phyloP scores from a whole-genome alignment of 1,140 invertebrate genomes.

The Samia ricini region DNA sequence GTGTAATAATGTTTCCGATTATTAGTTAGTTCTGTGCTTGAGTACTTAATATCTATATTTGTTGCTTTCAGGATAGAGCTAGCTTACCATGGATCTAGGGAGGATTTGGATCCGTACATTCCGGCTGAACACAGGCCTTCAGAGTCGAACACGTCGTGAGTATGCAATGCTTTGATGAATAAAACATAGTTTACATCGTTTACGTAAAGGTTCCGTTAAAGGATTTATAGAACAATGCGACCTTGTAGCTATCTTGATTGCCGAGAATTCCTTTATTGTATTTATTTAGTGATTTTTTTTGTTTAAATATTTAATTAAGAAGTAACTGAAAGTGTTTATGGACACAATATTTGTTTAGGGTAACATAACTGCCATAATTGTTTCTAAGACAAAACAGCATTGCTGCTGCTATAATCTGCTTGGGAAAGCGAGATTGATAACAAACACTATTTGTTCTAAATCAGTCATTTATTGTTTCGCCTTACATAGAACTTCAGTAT shows the following conservation, averaged over 20 bases:
- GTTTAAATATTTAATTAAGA: not conserved
- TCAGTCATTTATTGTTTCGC: too few species aligned
- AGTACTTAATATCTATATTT: too few species aligned
- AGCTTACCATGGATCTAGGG: slow-evolving; percentile 67
- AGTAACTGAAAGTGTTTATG: too few species aligned
- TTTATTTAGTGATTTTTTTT: not conserved
- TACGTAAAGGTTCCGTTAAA: not conserved
- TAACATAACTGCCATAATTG: too few species aligned
- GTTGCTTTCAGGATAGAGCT: slow-evolving; percentile 58
- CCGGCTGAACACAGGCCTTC: slow-evolving; percentile 55
- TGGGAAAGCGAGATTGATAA: too few species aligned
- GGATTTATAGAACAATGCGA: not conserved
- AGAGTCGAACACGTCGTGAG: slow-evolving; percentile 69
- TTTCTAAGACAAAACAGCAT: too few species aligned
- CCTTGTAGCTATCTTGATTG: not conserved
- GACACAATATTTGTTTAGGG: too few species aligned
- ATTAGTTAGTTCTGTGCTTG: too few species aligned
- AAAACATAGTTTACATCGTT: not conserved
- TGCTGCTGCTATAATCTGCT: too few species aligned
- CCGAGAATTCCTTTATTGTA: not conserved
- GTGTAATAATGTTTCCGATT: too few species aligned
- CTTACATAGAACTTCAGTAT: too few species aligned
- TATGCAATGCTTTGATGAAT: slow-evolving; percentile 13
- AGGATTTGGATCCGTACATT: slow-evolving; percentile 65
- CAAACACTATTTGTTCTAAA: too few species aligned